Conservation (phyloP, 2,888 invertebrate genomes). For the Harpalus rufipes region DNA sequence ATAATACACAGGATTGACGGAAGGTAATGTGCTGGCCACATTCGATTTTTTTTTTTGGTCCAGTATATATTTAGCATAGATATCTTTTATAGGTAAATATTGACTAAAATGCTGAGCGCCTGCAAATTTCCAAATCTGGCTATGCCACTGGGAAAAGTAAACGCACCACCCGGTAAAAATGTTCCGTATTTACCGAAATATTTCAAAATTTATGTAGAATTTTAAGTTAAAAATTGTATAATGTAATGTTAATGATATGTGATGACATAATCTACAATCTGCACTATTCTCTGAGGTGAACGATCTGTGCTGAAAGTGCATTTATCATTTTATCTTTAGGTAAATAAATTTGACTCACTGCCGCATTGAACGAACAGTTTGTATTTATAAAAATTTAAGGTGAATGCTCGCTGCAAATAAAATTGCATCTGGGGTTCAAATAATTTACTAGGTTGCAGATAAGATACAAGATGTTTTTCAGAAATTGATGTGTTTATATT, state of each 20-base stretch:
- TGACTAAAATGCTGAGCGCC: too few relatives aligned
- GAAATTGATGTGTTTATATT: conserved; percentile 44
- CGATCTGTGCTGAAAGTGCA: conserved; percentile 37
- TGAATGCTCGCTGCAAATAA: conserved; percentile 44
- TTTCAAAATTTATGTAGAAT: background rate
- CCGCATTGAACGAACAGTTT: background rate
- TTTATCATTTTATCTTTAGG: conserved; percentile 42
- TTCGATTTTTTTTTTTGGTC: too few relatives aligned
- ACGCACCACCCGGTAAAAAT: too few relatives aligned
- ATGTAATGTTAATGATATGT: background rate
- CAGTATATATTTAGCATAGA: too few relatives aligned
- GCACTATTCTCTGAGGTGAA: conserved; percentile 44
- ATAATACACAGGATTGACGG: too few relatives aligned
- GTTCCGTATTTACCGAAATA: background rate
- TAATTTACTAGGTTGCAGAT: conserved; percentile 53
- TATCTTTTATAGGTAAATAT: too few relatives aligned
- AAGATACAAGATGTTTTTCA: conserved; percentile 49
- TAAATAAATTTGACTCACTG: conserved; percentile 41
- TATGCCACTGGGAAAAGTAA: too few relatives aligned
- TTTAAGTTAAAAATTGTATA: background rate
- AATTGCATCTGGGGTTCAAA: conserved; percentile 27
- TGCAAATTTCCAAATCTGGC: too few relatives aligned
- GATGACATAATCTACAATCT: background rate
- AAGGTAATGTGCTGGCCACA: too few relatives aligned
- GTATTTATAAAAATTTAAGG: conserved; percentile 45